These are phyloP conservation scores for Mycalesis mineus DNA, from an alignment of 2,888 invertebrate genomes.

Conservation along the genomic window DNA sequence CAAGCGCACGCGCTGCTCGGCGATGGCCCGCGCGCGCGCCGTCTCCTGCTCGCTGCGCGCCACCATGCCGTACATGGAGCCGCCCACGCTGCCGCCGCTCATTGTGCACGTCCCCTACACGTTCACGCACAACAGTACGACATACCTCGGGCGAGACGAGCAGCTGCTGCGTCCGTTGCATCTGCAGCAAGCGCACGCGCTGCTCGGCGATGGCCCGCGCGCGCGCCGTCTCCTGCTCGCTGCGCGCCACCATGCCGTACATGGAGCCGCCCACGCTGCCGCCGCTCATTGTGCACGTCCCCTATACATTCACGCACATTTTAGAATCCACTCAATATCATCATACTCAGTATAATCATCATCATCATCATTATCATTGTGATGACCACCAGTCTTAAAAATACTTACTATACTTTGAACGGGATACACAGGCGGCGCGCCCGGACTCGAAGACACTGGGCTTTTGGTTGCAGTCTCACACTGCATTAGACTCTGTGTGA, in stretches of 20 bases:
- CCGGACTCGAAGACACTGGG: slow-evolving; percentile 70
- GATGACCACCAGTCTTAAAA: too few species aligned
- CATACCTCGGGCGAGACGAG: slow-evolving; percentile 80
- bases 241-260: slow-evolving; percentile 35
- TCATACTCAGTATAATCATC: too few species aligned
- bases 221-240: slow-evolving; percentile 54
- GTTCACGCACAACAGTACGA: too few species aligned
- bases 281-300: slow-evolving; percentile 41
- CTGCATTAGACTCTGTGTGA: slow-evolving; percentile 93
- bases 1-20: too few species aligned
- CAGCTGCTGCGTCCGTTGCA: slow-evolving; percentile 89
- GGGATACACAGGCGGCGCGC: slow-evolving; percentile 81
- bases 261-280: slow-evolving; percentile 33
- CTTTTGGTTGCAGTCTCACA: slow-evolving; percentile 84
- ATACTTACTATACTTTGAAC: slow-evolving; percentile 72
- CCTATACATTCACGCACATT: slow-evolving; percentile 19
- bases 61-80: too few species aligned
- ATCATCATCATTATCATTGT: neutral
- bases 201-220: slow-evolving; percentile 79
- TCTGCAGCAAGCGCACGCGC: slow-evolving; percentile 84
- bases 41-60: too few species aligned
- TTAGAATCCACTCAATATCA: too few species aligned
- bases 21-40: too few species aligned
- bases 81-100: too few species aligned
- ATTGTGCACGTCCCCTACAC: too few species aligned